Evolutionary conservation across 1,140 invertebrate genomes (phyloP).

Genomic region (Polypedilum pembai): DNA sequence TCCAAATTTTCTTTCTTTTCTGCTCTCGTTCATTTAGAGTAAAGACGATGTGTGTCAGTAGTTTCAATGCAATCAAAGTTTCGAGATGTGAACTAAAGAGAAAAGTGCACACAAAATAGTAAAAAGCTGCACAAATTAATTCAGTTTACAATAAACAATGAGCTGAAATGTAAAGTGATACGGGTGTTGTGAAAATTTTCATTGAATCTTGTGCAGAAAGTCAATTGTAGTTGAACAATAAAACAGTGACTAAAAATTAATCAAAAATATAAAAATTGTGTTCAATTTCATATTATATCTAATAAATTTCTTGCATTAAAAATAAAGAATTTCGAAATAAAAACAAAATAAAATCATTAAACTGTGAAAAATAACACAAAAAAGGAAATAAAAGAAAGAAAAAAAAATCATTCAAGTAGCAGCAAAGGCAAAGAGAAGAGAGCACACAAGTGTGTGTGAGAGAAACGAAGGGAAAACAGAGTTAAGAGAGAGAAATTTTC

Average conservation of each 20-base stretch:
- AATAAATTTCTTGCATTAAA: background rate
- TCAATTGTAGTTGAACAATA: background rate
- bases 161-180: too few species aligned
- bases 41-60: conserved; percentile 23
- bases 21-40: background rate
- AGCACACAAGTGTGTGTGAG: background rate
- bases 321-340: background rate
- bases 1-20: conserved; percentile 3
- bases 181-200: background rate
- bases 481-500: background rate
- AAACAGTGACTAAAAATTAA: background rate
- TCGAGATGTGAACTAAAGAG: background rate
- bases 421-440: background rate
- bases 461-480: background rate
- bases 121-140: background rate
- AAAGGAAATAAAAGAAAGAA: background rate
- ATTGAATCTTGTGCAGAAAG: background rate
- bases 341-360: background rate
- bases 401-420: background rate
- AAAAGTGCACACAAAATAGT: background rate
- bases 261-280: background rate
- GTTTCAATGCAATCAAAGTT: conserved; percentile 24
- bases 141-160: background rate
- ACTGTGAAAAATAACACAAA: background rate
- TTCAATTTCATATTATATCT: background rate